These are phyloP conservation scores for Apoda limacodes DNA, from an alignment of 2,888 invertebrate genomes.

Conservation along the genomic window DNA sequence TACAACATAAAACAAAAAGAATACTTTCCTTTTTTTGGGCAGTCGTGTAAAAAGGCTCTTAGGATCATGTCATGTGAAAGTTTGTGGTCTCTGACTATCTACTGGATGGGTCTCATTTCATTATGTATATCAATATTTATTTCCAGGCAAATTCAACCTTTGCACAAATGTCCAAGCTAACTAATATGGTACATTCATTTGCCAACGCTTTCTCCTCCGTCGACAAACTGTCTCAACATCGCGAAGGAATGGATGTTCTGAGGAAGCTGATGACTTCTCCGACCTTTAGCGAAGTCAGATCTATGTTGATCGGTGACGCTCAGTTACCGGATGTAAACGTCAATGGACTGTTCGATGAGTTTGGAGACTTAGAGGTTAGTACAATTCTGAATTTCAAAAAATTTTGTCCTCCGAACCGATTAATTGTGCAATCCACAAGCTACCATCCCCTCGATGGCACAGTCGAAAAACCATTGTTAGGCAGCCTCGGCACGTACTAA, in stretches of 20 bases:
- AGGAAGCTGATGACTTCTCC: slow-evolving; percentile 29
- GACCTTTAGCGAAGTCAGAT: slow-evolving; percentile 29
- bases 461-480: too few species aligned
- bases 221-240: slow-evolving; percentile 33
- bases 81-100: too few species aligned
- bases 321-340: slow-evolving; percentile 30
- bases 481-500: too few species aligned
- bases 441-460: too few species aligned
- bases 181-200: slow-evolving; percentile 44
- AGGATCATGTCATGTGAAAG: too few species aligned
- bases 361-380: slow-evolving; percentile 41
- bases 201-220: slow-evolving; percentile 41
- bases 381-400: neutral
- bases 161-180: slow-evolving; percentile 52
- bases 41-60: too few species aligned
- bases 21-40: too few species aligned
- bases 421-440: too few species aligned
- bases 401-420: too few species aligned
- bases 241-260: slow-evolving; percentile 35
- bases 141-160: slow-evolving; percentile 70
- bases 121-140: too few species aligned
- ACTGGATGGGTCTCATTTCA: too few species aligned
- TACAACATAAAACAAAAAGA: too few species aligned
- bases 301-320: slow-evolving; percentile 26
- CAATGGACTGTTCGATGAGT: slow-evolving; percentile 33